A percentile compares a stretch with the other conserved stretches of the same genome.
Evolutionary conservation across 2,113 vertebrate species (phyloP).

Genomic region (Thryonomys swinderianus): DNA sequence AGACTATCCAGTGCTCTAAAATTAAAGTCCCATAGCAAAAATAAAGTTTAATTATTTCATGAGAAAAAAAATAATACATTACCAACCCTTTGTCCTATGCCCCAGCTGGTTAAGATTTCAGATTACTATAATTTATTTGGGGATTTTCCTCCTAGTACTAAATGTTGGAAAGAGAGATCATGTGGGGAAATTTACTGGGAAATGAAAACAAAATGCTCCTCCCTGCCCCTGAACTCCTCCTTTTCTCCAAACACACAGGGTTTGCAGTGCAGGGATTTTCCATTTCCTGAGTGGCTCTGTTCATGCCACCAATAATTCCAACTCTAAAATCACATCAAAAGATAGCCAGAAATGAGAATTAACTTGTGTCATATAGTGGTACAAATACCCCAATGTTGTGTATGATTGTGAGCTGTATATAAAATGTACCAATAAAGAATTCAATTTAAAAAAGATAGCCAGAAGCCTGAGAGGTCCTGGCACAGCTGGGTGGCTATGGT

Average conservation of each 20-base stretch:
- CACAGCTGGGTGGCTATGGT: too few relatives aligned
- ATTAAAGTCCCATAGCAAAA: slow-evolving; percentile 6
- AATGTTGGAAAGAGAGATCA: neutral
- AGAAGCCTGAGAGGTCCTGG: too few relatives aligned
- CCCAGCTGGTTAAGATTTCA: neutral
- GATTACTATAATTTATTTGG: neutral
- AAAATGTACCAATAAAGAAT: too few relatives aligned
- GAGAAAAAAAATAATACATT: neutral
- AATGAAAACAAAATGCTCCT: neutral
- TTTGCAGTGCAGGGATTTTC: slow-evolving; percentile 15
- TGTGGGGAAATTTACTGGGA: slow-evolving; percentile 53
- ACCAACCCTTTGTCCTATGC: neutral
- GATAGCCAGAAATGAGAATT: neutral
- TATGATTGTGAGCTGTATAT: too few relatives aligned
- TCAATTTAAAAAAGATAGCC: neutral
- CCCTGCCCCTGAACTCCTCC: neutral
- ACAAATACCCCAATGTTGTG: too few relatives aligned
- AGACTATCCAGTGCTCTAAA: slow-evolving; percentile 22
- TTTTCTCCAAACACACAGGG: slow-evolving; percentile 8
- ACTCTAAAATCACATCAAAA: neutral
- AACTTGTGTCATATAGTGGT: too few relatives aligned
- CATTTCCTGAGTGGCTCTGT: slow-evolving; percentile 18
- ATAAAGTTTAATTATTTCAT: neutral
- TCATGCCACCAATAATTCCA: neutral
- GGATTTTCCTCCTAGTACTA: slow-evolving; percentile 41